Evolutionary conservation across 2,888 invertebrate species (phyloP).

Genomic region (Odontocolon sp.): DNA sequence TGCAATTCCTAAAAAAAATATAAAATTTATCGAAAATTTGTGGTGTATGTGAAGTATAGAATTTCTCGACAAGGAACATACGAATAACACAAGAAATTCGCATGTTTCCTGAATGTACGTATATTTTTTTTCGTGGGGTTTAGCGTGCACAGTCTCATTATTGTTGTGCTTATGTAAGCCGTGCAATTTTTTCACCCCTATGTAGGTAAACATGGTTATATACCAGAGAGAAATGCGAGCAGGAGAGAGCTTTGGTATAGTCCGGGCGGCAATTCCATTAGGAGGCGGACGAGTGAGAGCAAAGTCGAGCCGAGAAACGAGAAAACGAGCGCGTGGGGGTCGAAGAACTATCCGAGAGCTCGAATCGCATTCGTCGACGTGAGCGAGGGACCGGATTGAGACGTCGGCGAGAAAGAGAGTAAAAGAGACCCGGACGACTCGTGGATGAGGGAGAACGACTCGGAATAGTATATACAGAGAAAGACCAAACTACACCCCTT

Average conservation of each 20-base stretch:
- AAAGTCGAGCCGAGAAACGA: conserved; percentile 19
- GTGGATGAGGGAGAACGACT: conserved; percentile 25
- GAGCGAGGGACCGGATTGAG: conserved; percentile 55
- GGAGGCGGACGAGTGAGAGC: conserved; percentile 66
- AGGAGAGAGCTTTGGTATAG: conserved; percentile 41
- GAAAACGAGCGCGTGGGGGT: conserved; percentile 12
- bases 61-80: too few species aligned
- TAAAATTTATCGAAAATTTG: too few species aligned
- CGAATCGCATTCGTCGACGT: conserved; percentile 61
- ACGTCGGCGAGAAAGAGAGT: conserved; percentile 52
- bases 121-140: not conserved
- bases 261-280: conserved; percentile 76
- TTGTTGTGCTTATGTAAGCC: not conserved
- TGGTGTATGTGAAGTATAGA: too few species aligned
- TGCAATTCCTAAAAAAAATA: too few species aligned
- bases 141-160: not conserved
- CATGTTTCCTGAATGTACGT: too few species aligned
- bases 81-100: too few species aligned
- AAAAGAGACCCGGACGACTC: not conserved
- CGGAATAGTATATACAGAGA: conserved; percentile 40
- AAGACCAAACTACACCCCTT: conserved; percentile 39
- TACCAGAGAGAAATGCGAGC: conserved; percentile 29
- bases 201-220: not conserved
- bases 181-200: not conserved
- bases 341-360: conserved; percentile 53